Evolutionary conservation across 2,797 vertebrate species (phyloP), one percentile per base, ranked within the genome.

Genomic region (Gymnothorax javanicus): DNA sequence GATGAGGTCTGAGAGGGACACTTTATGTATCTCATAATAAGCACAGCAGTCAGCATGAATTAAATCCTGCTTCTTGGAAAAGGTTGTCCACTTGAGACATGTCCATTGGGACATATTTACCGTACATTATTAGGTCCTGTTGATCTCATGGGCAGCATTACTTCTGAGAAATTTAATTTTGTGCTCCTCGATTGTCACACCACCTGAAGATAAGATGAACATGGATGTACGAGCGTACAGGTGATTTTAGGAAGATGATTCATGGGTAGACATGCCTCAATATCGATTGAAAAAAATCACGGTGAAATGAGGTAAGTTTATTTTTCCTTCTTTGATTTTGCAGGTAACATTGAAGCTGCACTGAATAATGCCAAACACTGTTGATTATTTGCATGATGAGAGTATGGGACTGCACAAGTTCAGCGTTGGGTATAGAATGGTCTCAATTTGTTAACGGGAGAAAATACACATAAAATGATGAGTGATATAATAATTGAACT

Each of bases 1-100:
- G 93, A 94, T 91, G 54, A 92, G 93, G 89, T 73, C 87, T 79
- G 62, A 87, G 71, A 75, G 89, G 92, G 91, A 88, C 91, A 91
- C 89, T 90, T 89, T 90, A 90, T 87, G 86, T 89, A 89, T 87
- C 88, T 90, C 87, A 59, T 82, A 89, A 85, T 86, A 82, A 15
- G 88, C 84, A 84, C 84, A 85, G 27, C 52, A 71, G 67, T 50
- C 7, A 87, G 12, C 69, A 86, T 58, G 54, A 86, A 12, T 17
- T 57, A 58, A 64, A 58, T 54, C 17, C 13, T 77, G 83, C 54
- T 27, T 60, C 33, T 85, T 6, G 20, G 64, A 82, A 33, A 57
- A 69, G 23, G 58, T 52, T 56, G 77, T 56, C 82, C 50, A 84
- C n/a, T 23, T 9, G 11, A 84, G 73, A 77, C 85, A 15, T 27